These are phyloP conservation scores for Rafetus swinhoei DNA, from an alignment of 2,113 vertebrate species.

Conservation along the genomic window DNA sequence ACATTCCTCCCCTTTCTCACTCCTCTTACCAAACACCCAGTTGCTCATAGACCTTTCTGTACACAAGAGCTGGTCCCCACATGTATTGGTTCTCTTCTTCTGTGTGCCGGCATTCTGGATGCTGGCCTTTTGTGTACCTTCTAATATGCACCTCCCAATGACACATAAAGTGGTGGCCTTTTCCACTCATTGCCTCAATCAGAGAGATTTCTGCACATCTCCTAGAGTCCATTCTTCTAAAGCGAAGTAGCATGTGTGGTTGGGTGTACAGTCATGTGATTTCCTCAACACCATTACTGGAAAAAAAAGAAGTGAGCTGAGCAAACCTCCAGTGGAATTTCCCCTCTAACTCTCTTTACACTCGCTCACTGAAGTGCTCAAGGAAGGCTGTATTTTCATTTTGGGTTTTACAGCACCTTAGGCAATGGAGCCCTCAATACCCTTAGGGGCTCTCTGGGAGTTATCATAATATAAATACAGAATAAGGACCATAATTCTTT, in stretches of 20 bases:
- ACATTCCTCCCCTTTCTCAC: background rate
- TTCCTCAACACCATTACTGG: background rate
- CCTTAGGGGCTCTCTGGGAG: background rate
- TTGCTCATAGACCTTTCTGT: background rate
- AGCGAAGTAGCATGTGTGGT: background rate
- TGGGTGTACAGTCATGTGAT: fast-evolving
- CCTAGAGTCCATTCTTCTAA: background rate
- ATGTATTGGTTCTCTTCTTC: background rate
- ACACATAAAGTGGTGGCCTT: background rate
- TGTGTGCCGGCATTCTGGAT: background rate
- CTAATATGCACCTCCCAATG: background rate
- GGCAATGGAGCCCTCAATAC: background rate
- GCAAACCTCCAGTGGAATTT: background rate
- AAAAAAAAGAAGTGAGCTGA: background rate
- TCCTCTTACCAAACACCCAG: background rate
- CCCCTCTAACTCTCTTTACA: background rate
- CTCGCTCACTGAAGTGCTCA: background rate
- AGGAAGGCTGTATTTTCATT: background rate
- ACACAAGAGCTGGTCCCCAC: background rate
- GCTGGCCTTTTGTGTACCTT: background rate
- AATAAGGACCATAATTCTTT: background rate
- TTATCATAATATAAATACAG: background rate
- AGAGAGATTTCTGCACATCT: background rate
- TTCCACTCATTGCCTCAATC: background rate
- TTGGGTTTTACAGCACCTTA: background rate